Evolutionary conservation across 2,888 invertebrate species (phyloP).

Genomic region (Phortica magna): DNA sequence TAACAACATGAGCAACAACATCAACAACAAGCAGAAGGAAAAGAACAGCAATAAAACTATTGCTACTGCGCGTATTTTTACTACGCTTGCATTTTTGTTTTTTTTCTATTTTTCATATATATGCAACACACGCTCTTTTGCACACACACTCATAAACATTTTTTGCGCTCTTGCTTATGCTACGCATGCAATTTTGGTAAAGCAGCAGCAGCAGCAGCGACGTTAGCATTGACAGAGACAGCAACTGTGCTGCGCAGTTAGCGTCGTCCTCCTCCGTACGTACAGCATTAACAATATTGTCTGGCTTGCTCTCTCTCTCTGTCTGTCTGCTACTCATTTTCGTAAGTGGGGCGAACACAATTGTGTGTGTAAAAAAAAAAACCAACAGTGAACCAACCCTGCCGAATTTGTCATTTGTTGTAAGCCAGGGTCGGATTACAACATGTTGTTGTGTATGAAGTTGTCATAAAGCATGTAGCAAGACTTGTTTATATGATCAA

Average conservation of each 20-base stretch:
- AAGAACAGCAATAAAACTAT: not conserved
- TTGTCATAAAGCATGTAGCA: no score
- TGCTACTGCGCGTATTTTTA: slow-evolving; percentile 48
- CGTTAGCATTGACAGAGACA: not conserved
- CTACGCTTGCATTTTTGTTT: slow-evolving; percentile 52
- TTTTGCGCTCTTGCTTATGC: slow-evolving; percentile 9
- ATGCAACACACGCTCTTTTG: not conserved
- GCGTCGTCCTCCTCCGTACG: not conserved
- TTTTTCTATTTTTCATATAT: not conserved
- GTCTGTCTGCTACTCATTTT: no score
- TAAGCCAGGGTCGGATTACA: no score
- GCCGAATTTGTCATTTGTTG: no score
- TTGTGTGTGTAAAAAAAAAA: no score
- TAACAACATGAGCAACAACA: not conserved
- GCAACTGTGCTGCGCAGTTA: not conserved
- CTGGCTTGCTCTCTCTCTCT: no score
- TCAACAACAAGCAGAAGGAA: not conserved
- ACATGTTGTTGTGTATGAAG: no score
- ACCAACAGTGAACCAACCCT: no score
- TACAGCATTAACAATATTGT: no score
- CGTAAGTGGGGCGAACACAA: no score
- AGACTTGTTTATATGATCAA: no score
- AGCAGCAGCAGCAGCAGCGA: not conserved
- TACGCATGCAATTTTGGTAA: slow-evolving; percentile 11
- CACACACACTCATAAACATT: not conserved